These are phyloP conservation scores for Euura saliciscinereae DNA, from an alignment of 1,140 invertebrate genomes.

Conservation along the genomic window DNA sequence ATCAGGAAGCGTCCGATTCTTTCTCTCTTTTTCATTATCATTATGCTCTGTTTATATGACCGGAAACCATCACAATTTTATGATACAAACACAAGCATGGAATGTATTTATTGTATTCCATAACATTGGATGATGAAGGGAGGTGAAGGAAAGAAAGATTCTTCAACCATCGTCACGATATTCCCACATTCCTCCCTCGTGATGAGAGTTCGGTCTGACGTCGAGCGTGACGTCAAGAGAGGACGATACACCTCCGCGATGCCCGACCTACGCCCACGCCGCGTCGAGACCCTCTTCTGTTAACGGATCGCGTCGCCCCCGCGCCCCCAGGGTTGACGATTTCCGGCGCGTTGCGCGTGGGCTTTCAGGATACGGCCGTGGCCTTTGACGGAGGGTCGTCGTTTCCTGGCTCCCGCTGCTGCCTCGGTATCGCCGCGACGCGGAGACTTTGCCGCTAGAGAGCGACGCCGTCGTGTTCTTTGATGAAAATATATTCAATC, in stretches of 20 bases:
- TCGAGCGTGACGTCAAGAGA: background rate
- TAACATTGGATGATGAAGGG: no score
- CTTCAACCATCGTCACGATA: no score
- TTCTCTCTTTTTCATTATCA: no score
- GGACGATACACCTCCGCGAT: background rate
- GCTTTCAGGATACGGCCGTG: background rate
- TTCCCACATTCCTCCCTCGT: no score
- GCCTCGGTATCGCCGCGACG: background rate
- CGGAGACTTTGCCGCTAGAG: background rate
- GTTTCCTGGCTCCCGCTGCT: background rate
- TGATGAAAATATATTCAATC: no score
- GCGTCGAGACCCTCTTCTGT: background rate
- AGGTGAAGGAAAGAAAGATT: no score
- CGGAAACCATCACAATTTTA: no score
- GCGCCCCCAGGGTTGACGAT: background rate
- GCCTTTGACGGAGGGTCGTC: slow-evolving; percentile 1
- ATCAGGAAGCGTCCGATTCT: no score
- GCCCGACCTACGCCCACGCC: background rate
- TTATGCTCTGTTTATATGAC: no score
- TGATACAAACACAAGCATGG: no score
- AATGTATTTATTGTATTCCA: no score
- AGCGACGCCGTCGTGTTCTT: no score
- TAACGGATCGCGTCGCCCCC: background rate
- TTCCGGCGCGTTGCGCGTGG: background rate
- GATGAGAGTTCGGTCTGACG: background rate